Percentiles rank a stretch among this genome's conserved stretches.
Evolutionary conservation across 2,797 vertebrate genomes (phyloP).

Genomic region (Coendou prehensilis): DNA sequence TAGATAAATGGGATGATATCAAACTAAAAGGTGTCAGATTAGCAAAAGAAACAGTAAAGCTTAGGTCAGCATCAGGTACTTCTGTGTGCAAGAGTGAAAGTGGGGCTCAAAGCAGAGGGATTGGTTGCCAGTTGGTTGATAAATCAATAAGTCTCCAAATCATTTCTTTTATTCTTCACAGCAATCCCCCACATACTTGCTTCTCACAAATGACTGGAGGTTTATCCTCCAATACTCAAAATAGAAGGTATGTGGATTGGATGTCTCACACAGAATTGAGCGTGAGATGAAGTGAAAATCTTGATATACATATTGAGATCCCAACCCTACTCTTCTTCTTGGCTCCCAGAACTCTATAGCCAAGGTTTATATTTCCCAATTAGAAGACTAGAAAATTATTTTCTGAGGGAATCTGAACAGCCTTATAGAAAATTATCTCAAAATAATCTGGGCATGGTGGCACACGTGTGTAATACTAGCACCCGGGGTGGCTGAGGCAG

Average conservation of each 20-base stretch:
- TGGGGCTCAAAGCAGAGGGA: not conserved
- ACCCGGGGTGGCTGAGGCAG: not conserved
- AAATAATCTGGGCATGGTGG: not conserved
- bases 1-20: not conserved
- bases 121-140: not conserved
- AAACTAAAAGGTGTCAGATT: not conserved
- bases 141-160: not conserved
- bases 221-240: conserved; percentile 37
- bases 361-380: not conserved
- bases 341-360: conserved; percentile 6
- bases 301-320: conserved; percentile 8
- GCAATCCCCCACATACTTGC: not conserved
- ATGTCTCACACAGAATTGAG: not conserved
- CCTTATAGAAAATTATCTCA: not conserved
- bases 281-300: not conserved
- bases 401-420: conserved; percentile 24
- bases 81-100: conserved; percentile 13
- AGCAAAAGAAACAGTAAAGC: not conserved
- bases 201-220: not conserved
- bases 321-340: not conserved
- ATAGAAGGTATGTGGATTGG: not conserved
- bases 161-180: not conserved
- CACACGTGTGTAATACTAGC: not conserved
- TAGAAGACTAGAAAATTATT: conserved; percentile 6
- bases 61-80: not conserved